Conservation (phyloP, 1,140 invertebrate genomes). For the Lanistes nyassanus region DNA sequence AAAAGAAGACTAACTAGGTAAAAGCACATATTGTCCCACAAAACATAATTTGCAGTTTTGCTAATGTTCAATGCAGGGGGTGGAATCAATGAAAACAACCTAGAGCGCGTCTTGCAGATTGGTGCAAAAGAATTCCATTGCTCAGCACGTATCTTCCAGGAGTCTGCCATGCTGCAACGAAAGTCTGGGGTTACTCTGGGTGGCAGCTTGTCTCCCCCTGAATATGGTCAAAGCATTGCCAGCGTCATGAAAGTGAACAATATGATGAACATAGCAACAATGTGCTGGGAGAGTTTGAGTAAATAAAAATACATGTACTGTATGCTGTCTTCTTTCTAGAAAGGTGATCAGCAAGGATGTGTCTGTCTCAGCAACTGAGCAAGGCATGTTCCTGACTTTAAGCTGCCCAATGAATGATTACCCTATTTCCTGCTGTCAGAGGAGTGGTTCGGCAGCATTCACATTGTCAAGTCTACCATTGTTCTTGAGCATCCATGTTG, state of each 20-base stretch:
- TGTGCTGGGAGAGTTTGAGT: conserved; percentile 9
- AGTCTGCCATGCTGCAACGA: conserved; percentile 54
- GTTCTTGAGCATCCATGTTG: too few relatives aligned
- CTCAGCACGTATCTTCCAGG: conserved; percentile 72
- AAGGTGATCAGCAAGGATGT: too few relatives aligned
- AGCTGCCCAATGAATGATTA: too few relatives aligned
- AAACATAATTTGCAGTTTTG: neutral
- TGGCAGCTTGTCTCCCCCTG: conserved; percentile 36
- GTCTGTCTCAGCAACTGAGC: too few relatives aligned
- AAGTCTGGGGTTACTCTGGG: conserved; percentile 53
- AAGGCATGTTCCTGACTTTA: too few relatives aligned
- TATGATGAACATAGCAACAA: conserved; percentile 16
- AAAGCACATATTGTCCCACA: neutral
- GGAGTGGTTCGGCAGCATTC: too few relatives aligned
- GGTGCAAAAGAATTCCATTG: conserved; percentile 80
- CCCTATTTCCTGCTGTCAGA: too few relatives aligned
- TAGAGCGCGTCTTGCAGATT: conserved; percentile 74
- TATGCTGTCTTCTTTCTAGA: too few relatives aligned
- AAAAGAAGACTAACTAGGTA: neutral
- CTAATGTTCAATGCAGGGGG: conserved; percentile 72
- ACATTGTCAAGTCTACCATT: too few relatives aligned
- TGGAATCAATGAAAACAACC: conserved; percentile 82
- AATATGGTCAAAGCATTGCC: conserved; percentile 46
- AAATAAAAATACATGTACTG: too few relatives aligned
- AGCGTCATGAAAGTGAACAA: conserved; percentile 41